A percentile compares a stretch with the other conserved stretches of the same genome.
phyloP scores from a whole-genome alignment of 1,140 invertebrate genomes.

The Halesus radiatus region DNA sequence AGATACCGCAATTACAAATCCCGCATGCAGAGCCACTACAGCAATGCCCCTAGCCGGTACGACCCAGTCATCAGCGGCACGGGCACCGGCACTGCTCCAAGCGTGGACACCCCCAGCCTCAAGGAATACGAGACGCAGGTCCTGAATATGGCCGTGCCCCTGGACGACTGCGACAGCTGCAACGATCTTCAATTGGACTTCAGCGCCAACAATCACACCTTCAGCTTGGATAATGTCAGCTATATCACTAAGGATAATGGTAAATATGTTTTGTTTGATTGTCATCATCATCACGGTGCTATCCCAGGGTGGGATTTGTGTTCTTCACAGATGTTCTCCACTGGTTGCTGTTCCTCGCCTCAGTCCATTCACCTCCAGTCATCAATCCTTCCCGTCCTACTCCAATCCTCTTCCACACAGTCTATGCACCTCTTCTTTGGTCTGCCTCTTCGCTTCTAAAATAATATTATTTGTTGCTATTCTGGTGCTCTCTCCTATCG shows the following conservation, averaged over 20 bases:
- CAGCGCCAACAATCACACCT: slow-evolving; percentile 88
- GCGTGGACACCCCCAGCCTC: slow-evolving; percentile 66
- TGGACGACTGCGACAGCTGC: slow-evolving; percentile 78
- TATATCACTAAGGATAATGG: slow-evolving; percentile 87
- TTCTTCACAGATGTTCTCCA: too few species aligned
- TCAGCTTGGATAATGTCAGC: slow-evolving; percentile 87
- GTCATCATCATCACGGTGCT: too few species aligned
- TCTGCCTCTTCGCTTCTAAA: too few species aligned
- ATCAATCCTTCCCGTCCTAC: too few species aligned
- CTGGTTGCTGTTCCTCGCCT: too few species aligned
- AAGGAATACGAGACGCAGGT: slow-evolving; percentile 92
- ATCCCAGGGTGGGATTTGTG: too few species aligned
- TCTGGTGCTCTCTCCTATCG: too few species aligned
- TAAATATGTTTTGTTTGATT: slow-evolving; percentile 55
- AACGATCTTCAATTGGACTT: slow-evolving; percentile 88
- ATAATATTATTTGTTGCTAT: too few species aligned
- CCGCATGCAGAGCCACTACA: slow-evolving; percentile 74
- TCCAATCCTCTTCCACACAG: too few species aligned
- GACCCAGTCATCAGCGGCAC: slow-evolving; percentile 85
- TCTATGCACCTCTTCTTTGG: too few species aligned
- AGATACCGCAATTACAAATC: slow-evolving; percentile 87
- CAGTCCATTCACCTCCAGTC: too few species aligned
- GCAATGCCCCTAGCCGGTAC: slow-evolving; percentile 72
- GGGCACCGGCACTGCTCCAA: slow-evolving; percentile 75
- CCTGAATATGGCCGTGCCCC: slow-evolving; percentile 88